Base-by-base conservation (phyloP, 2,797 vertebrate species). In the Epinephelus malabaricus region DNA sequence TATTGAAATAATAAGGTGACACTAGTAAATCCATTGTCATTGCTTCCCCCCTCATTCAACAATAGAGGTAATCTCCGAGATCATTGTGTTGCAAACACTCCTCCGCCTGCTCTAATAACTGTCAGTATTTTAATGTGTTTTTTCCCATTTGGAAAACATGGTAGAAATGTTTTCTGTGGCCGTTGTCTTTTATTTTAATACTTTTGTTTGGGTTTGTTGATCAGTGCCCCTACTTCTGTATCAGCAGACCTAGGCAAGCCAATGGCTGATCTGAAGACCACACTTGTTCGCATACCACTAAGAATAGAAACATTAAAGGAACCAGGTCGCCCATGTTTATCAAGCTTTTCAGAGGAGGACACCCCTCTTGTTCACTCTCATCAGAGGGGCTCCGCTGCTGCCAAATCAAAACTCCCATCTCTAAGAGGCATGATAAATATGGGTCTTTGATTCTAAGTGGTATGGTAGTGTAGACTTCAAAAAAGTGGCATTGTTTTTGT, bases 161-260 rank as follows among this genome's bases (percentile, higher is more conserved):
- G 25, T 79, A 83, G 45, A 72, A 68, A 91, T 94, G 91, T 93
- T 93, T 93, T 93, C 88, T 91, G 85, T 86, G 73, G 53, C 82
- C 45, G 71, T 75, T 91, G 71, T 90, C 21, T 84, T 89, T 78
- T 82, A 4, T 68, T 81, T 78, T 30, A 5, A 7, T 17, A 15
- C 30, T 88, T 88, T 86, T 92, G 90, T 91, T 90, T 91, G 90
- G 91, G 90, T 94, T 92, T 93, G 90, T 93, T 95, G 89, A 93
- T 92, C 87, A 84, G 89, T 88, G 53, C 69, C 81, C 63, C 64
- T 1, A 27, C 23, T 78, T 80, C 86, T 92, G 85, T 81, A 91
- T 92, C 90, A 93, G 81, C 90, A 91, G 88, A 94, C 91, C 87
- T 89, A 76, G 87, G 64, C 89, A 92, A 89, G 73, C 62, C 73